These are phyloP conservation scores for Vidua chalybeata DNA, from an alignment of 2,113 vertebrate genomes.

Conservation along the genomic window DNA sequence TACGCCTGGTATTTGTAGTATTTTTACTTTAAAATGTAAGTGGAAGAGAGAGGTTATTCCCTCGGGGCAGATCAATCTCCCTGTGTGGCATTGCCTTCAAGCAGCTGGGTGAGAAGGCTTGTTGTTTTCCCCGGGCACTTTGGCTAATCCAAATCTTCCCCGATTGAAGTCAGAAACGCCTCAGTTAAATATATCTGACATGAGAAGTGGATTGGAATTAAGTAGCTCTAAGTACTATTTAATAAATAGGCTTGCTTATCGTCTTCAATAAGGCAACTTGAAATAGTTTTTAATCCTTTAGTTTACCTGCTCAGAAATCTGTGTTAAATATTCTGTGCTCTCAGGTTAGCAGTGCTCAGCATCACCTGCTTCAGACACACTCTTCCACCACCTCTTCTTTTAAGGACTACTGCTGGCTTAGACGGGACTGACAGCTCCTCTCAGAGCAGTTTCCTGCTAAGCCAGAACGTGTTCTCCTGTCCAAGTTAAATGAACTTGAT, in stretches of 20 bases:
- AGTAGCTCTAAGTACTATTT: neutral
- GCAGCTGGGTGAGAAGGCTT: neutral
- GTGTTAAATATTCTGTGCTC: neutral
- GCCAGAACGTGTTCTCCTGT: fast-evolving
- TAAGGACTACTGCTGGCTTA: fast-evolving
- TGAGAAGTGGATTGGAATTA: slow-evolving; percentile 36
- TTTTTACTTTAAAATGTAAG: neutral
- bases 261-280: neutral
- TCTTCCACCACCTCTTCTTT: neutral
- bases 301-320: slow-evolving; percentile 19
- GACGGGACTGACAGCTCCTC: neutral
- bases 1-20: neutral
- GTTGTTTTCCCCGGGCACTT: neutral
- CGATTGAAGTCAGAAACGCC: neutral
- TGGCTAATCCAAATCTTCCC: slow-evolving; percentile 12
- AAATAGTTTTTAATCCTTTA: neutral
- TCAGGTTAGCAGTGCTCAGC: neutral
- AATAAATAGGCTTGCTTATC: slow-evolving; percentile 18
- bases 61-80: neutral
- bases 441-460: neutral
- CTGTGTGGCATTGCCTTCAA: neutral
- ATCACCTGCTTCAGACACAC: neutral
- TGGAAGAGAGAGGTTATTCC: neutral
- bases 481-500: neutral
- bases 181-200: slow-evolving; percentile 9